Base-by-base conservation (phyloP, 1,140 invertebrate species). In the Platorchestia sp. region DNA sequence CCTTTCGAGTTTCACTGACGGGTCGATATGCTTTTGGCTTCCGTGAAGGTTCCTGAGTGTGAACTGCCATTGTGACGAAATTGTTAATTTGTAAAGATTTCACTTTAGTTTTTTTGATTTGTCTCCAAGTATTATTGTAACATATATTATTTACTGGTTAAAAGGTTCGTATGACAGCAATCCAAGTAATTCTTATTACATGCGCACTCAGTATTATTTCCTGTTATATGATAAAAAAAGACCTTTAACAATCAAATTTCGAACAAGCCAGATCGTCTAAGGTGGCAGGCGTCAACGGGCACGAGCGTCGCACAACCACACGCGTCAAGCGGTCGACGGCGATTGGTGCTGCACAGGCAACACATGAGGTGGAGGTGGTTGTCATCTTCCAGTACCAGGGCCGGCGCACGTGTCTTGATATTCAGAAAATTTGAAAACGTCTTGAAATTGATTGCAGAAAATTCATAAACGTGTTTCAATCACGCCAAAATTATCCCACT, bases 1-100 rank as follows among this genome's bases (percentile, higher is more conserved):
- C 91, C 91, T 93, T 93, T 45, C 91, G 43, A 44, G 91, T 93
- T 93, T 93, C 91, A 47, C 91, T 93, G 91, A 93, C 91, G 14
- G 91, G 91, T 45, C 91, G 91, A 47, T 45, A 93, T 44, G 36
- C 43, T 47, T 93, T 93, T 10, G 91, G 91, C 45, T 93, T 93
- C 40, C 91, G 91, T 47, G 41, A 44, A 45, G 43, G 91, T 40
- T 93, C 91, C 27, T 93, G 6, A 47, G 91, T n/a, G 44, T 93
- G 91, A 45, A 93, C 91, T 45, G 91, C 91, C 91, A 93, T 93
- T 42, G 14, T 45, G 44, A 75, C 36, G 27, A 3, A 27, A 75
- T 75, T 75, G 14, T 75, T 27, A 75, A 36, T 75, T 51, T 51
- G 47, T 22, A 75, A 75, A 75, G 14, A 19, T 22, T 75, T 75